Percentiles rank a stretch among this genome's conserved stretches.
Evolutionary conservation across 1,140 invertebrate species (phyloP).

Genomic region (Steinernema khuongi): DNA sequence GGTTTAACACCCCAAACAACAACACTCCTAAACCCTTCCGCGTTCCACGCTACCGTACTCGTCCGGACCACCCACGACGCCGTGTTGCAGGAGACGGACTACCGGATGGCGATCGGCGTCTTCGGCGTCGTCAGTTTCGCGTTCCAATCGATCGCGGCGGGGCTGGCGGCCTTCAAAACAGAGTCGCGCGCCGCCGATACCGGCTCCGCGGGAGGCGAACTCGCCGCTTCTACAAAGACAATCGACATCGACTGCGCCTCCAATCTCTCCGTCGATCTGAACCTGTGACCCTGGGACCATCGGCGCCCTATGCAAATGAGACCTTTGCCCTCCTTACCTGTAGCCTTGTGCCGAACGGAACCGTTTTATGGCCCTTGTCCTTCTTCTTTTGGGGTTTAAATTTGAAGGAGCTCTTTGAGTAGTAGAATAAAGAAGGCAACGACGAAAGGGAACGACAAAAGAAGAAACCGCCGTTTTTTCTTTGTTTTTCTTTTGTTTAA

Average conservation of each 20-base stretch:
- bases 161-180: neutral
- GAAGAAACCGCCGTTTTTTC: too few relatives aligned
- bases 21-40: neutral
- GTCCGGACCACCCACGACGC: neutral
- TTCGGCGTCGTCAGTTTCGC: neutral
- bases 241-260: slow-evolving; percentile 10
- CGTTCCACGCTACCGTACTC: neutral
- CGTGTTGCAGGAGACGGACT: neutral
- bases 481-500: too few relatives aligned
- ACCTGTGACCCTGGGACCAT: slow-evolving; percentile 4
- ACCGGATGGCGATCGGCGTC: neutral
- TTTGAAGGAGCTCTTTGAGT: neutral
- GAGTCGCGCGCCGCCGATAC: slow-evolving; percentile 13
- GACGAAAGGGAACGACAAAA: too few relatives aligned
- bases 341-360: neutral
- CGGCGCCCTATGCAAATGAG: too few relatives aligned
- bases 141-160: slow-evolving; percentile 9
- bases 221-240: slow-evolving; percentile 8
- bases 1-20: neutral
- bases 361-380: too few relatives aligned
- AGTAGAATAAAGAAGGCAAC: too few relatives aligned
- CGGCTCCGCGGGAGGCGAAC: neutral
- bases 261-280: slow-evolving; percentile 3
- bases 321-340: neutral
- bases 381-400: too few relatives aligned